A percentile compares a stretch with the other conserved stretches of the same genome.
Conservation (phyloP, 1,140 invertebrate species). For the Cotesia typhae region DNA sequence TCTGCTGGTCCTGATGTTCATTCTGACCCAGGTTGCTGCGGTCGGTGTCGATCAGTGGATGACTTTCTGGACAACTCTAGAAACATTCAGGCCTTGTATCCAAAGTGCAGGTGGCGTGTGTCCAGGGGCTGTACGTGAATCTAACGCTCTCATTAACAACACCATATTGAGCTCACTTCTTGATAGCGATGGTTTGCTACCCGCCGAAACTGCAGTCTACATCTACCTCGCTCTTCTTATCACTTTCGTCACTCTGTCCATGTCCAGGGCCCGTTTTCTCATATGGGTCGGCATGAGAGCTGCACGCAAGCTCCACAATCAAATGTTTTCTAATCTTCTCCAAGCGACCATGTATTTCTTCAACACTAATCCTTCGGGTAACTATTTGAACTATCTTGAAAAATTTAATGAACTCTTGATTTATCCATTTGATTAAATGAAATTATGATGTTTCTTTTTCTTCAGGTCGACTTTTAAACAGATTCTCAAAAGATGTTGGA, state of each 20-base stretch:
- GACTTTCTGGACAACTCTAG: constrained; percentile 75
- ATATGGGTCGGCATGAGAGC: constrained; percentile 85
- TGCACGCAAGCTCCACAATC: constrained; percentile 81
- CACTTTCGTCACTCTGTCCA: constrained; percentile 64
- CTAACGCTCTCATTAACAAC: constrained; percentile 27
- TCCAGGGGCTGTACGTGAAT: constrained; percentile 28
- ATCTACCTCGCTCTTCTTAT: constrained; percentile 59
- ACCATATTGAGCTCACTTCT: constrained; percentile 39
- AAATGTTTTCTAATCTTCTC: constrained; percentile 83
- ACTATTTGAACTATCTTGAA: constrained; percentile 25
- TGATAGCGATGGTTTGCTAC: constrained; percentile 49
- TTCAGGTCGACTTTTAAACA: constrained; percentile 45
- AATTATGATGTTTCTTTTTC: constrained; percentile 20
- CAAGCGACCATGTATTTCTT: constrained; percentile 85
- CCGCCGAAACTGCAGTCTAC: constrained; percentile 51
- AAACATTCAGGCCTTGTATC: constrained; percentile 54
- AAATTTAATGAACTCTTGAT: neutral
- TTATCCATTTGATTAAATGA: no score
- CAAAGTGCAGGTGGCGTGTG: neutral
- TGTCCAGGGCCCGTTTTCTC: constrained; percentile 73
- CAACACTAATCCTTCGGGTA: constrained; percentile 81
- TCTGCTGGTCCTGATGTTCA: constrained; percentile 68
- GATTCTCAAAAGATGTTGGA: constrained; percentile 68
- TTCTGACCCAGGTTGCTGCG: constrained; percentile 75
- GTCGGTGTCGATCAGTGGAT: constrained; percentile 83